These are phyloP conservation scores for Mastacembelus armatus DNA, from an alignment of 2,797 vertebrate species.

Conservation along the genomic window DNA sequence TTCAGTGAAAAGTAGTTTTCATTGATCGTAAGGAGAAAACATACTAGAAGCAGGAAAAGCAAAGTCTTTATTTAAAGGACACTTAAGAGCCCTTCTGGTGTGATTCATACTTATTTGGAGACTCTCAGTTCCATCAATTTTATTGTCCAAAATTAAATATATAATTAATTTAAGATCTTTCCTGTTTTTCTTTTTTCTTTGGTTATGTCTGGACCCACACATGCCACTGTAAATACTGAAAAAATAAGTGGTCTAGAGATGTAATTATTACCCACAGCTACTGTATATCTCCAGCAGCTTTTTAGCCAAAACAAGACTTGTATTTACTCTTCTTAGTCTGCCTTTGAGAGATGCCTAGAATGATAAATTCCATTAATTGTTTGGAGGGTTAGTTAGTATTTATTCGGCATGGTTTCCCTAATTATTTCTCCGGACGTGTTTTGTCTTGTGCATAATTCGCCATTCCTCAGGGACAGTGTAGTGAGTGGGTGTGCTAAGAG, in stretches of 20 bases:
- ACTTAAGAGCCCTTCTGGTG: constrained; percentile 25
- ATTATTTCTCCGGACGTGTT: constrained; percentile 79
- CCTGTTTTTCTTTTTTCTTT: constrained; percentile 7
- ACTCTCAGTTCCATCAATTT: constrained; percentile 3
- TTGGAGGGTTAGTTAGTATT: constrained; percentile 72
- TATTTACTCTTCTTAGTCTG: constrained; percentile 47
- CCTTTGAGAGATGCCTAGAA: constrained; percentile 47
- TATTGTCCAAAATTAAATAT: constrained; percentile 24
- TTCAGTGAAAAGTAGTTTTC: constrained; percentile 58
- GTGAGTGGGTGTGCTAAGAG: constrained; percentile 70
- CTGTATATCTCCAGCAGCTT: constrained; percentile 15
- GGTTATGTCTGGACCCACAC: background rate
- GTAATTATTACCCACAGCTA: constrained; percentile 32
- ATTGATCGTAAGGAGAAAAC: constrained; percentile 52
- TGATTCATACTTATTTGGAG: constrained; percentile 26
- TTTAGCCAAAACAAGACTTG: constrained; percentile 17
- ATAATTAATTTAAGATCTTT: constrained; percentile 10
- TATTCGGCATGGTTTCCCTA: constrained; percentile 72
- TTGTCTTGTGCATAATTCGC: constrained; percentile 80
- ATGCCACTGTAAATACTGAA: constrained; percentile 19
- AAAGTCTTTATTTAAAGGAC: constrained; percentile 19
- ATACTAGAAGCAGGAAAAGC: constrained; percentile 3
- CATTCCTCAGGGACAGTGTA: constrained; percentile 64
- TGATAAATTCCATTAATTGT: constrained; percentile 75
- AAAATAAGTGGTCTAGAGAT: constrained; percentile 19